phyloP scores from a whole-genome alignment of 2,113 vertebrate species.

The Entelurus aequoreus region DNA sequence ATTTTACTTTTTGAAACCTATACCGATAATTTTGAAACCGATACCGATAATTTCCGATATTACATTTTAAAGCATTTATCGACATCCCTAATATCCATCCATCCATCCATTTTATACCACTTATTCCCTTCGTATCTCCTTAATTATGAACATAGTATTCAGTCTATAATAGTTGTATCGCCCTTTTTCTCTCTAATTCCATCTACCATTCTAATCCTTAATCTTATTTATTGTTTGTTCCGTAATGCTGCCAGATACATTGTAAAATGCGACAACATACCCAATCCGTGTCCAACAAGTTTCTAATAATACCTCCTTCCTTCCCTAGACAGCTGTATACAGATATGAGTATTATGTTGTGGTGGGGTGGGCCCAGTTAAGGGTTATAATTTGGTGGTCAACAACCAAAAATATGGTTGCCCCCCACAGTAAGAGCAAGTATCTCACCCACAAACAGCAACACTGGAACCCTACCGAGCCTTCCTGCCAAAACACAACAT shows the following conservation, averaged over 20 bases:
- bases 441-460: slow-evolving; percentile 53
- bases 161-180: neutral
- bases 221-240: slow-evolving; percentile 19
- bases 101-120: too few species aligned
- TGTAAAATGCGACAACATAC: slow-evolving; percentile 43
- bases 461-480: slow-evolving; percentile 44
- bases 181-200: slow-evolving; percentile 2
- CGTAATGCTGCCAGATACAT: slow-evolving; percentile 39
- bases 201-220: neutral
- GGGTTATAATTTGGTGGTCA: slow-evolving; percentile 62
- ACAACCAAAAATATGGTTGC: slow-evolving; percentile 47
- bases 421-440: slow-evolving; percentile 45
- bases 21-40: too few species aligned
- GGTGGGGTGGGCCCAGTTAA: slow-evolving; percentile 34
- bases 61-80: too few species aligned
- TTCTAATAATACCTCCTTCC: slow-evolving; percentile 36
- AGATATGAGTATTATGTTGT: slow-evolving; percentile 47
- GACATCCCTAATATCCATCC: too few species aligned
- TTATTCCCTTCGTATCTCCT: too few species aligned
- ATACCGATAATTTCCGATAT: too few species aligned
- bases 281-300: slow-evolving; percentile 22
- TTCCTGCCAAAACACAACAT: slow-evolving; percentile 39
- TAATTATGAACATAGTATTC: too few species aligned
- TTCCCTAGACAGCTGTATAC: slow-evolving; percentile 57
- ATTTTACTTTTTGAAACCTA: too few species aligned